These are phyloP conservation scores for Mesorhabditis spiculigera DNA, from an alignment of 2,888 invertebrate genomes.

Conservation along the genomic window DNA sequence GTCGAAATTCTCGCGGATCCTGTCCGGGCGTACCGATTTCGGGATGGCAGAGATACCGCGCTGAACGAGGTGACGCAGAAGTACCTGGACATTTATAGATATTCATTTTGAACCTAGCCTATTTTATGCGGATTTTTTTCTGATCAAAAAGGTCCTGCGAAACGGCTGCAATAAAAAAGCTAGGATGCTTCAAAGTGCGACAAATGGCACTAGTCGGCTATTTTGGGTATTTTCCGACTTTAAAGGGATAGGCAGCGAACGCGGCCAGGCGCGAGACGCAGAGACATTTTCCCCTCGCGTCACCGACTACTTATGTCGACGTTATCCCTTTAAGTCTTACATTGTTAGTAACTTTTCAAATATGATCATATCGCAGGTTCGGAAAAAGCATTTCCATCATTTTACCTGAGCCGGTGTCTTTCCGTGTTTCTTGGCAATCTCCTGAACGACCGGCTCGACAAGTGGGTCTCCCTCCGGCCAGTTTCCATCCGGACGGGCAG, in stretches of 20 bases:
- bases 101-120: background rate
- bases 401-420: constrained; percentile 40
- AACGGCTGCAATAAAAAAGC: no score
- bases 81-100: constrained; percentile 15
- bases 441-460: constrained; percentile 26
- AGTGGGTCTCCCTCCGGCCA: constrained; percentile 38
- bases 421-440: constrained; percentile 31
- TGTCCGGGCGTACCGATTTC: constrained; percentile 33
- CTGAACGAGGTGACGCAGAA: constrained; percentile 40
- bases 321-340: background rate
- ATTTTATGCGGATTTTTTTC: background rate
- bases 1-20: constrained; percentile 39
- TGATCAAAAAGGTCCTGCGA: no score
- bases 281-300: background rate
- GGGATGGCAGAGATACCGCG: constrained; percentile 40
- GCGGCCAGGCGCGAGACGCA: no score
- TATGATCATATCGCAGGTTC: no score
- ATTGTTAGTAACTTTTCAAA: background rate
- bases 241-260: no score
- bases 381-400: background rate
- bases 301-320: no score
- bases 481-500: constrained; percentile 34
- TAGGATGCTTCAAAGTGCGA: no score
- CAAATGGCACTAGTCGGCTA: no score
- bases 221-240: no score